A percentile compares a stretch with the other conserved stretches of the same genome.
Evolutionary conservation across 2,113 vertebrate genomes (phyloP).

Genomic region (Gasterosteus nipponicus): DNA sequence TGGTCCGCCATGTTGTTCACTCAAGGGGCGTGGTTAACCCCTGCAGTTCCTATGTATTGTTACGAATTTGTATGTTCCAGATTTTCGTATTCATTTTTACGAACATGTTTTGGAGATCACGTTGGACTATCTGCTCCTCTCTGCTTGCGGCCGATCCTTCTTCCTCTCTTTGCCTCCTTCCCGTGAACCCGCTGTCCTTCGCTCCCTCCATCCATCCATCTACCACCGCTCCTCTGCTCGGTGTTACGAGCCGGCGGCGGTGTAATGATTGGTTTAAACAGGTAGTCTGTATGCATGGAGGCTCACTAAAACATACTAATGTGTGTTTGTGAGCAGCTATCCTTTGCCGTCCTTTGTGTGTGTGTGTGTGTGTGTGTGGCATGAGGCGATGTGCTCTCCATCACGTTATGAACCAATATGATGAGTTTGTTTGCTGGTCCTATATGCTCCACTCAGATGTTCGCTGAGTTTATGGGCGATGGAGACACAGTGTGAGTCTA

Average conservation of each 20-base stretch:
- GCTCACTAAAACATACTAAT: constrained; percentile 55
- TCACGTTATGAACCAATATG: constrained; percentile 30
- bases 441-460: constrained; percentile 12
- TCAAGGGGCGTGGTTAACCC: too few relatives aligned
- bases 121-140: constrained; percentile 9
- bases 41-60: too few relatives aligned
- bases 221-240: constrained; percentile 23
- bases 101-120: too few relatives aligned
- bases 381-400: constrained; percentile 21
- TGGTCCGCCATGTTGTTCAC: too few relatives aligned
- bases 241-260: constrained; percentile 53
- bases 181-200: constrained; percentile 10
- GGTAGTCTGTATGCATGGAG: constrained; percentile 75
- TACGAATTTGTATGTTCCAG: too few relatives aligned
- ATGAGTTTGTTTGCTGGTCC: constrained; percentile 35
- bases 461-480: neutral
- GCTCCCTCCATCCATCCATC: constrained; percentile 46
- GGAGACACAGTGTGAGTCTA: neutral
- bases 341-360: constrained; percentile 11
- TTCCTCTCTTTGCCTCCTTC: constrained; percentile 21
- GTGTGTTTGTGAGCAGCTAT: constrained; percentile 38
- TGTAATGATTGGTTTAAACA: constrained; percentile 67
- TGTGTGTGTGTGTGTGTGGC: constrained; percentile 23
- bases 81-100: too few relatives aligned
- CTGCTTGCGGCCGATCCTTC: constrained; percentile 24